Conservation (phyloP, 2,797 vertebrate species). For the Psittacula derbiana region DNA sequence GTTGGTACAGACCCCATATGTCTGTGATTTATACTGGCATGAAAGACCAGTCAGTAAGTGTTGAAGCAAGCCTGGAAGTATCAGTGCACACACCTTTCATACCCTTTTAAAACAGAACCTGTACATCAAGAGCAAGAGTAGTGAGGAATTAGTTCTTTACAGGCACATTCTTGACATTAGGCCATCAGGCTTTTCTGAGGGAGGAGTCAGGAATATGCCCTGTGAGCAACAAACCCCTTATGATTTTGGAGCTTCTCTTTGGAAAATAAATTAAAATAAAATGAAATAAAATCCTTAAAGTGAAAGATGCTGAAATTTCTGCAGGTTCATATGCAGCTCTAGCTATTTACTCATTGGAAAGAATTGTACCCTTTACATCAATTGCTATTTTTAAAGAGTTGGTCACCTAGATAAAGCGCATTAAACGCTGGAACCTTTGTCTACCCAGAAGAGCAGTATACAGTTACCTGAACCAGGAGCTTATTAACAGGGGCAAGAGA, state of each 20-base stretch:
- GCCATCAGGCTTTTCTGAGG: conserved; percentile 5
- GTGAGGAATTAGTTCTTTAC: neutral
- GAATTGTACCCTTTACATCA: neutral
- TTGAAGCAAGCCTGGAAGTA: neutral
- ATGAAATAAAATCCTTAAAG: neutral
- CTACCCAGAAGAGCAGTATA: neutral
- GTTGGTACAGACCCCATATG: neutral
- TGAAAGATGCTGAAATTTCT: neutral
- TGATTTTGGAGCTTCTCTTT: neutral
- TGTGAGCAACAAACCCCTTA: conserved; percentile 4
- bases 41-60: neutral
- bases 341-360: neutral
- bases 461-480: neutral
- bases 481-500: neutral
- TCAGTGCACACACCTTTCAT: neutral
- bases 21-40: neutral
- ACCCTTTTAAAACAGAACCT: neutral
- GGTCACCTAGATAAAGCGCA: neutral
- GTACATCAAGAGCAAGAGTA: neutral
- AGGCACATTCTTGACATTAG: conserved; percentile 47
- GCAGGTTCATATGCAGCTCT: neutral
- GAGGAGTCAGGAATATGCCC: neutral
- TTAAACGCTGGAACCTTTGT: neutral
- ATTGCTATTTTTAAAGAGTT: neutral
- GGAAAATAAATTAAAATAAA: too few relatives aligned